Evolutionary conservation across 2,113 vertebrate species (phyloP).

Genomic region (Oxyura jamaicensis): DNA sequence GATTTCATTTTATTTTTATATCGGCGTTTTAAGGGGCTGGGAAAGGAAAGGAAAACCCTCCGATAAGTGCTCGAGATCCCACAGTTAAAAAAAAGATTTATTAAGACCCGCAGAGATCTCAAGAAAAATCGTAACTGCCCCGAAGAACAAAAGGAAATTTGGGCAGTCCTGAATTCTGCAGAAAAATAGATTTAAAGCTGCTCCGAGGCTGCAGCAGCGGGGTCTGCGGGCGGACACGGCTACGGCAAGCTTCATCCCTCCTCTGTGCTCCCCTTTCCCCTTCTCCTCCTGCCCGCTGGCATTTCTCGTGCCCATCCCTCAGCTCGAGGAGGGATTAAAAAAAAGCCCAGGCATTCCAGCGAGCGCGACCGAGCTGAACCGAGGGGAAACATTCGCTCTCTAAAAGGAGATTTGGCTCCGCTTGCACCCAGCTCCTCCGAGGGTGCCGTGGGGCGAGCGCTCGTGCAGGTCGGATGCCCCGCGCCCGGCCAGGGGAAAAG

Average conservation of each 20-base stretch:
- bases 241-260: background rate
- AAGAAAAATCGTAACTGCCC: background rate
- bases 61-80: background rate
- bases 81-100: background rate
- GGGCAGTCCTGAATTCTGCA: background rate
- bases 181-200: background rate
- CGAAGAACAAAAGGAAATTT: slow-evolving; percentile 28
- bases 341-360: slow-evolving; percentile 40
- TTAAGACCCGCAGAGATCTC: background rate
- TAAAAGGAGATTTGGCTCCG: slow-evolving; percentile 55
- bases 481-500: background rate
- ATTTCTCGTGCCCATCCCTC: slow-evolving; percentile 28
- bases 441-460: background rate
- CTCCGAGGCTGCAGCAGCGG: background rate
- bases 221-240: background rate
- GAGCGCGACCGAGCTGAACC: background rate
- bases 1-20: slow-evolving; percentile 40
- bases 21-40: slow-evolving; percentile 24
- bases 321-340: slow-evolving; percentile 14
- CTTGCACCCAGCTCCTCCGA: background rate
- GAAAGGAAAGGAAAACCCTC: background rate
- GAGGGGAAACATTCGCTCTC: slow-evolving; percentile 46
- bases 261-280: rapidly evolving
- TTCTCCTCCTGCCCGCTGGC: background rate
- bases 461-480: rapidly evolving